phyloP scores from a whole-genome alignment of 2,113 vertebrate species.

The Apodemus sylvaticus region DNA sequence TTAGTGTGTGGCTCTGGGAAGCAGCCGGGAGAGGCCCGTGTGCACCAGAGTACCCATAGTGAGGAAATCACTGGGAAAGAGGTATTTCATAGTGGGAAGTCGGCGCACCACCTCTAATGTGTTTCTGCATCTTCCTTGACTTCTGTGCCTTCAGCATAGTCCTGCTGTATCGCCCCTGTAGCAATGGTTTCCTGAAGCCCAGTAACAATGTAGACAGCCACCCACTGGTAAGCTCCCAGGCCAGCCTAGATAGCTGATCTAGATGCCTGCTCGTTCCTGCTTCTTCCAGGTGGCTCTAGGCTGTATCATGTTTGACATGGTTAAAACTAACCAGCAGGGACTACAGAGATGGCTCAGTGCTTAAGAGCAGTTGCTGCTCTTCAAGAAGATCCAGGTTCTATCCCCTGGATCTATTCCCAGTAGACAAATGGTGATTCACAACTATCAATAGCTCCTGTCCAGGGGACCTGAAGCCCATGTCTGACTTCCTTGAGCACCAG shows the following conservation, averaged over 20 bases:
- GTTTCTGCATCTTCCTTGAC: not conserved
- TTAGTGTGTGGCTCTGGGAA: not conserved
- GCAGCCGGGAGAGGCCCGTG: not conserved
- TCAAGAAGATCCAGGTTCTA: not conserved
- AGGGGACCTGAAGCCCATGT: too few relatives aligned
- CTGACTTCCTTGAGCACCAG: not conserved
- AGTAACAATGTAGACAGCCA: too few relatives aligned
- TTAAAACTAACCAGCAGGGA: not conserved
- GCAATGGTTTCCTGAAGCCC: not conserved
- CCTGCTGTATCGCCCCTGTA: not conserved
- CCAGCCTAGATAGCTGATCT: not conserved
- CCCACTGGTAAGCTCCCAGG: not conserved
- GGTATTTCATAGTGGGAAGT: not conserved
- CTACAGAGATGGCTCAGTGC: not conserved
- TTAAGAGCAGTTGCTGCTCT: not conserved
- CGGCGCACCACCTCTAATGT: not conserved
- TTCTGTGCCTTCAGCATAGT: not conserved
- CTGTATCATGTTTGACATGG: not conserved
- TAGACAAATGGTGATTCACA: not conserved
- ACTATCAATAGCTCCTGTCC: not conserved
- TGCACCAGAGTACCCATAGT: not conserved
- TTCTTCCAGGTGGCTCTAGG: not conserved
- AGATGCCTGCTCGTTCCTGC: too few relatives aligned
- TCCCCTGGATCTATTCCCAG: not conserved
- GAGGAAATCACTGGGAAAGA: not conserved